Conservation (phyloP, 2,888 invertebrate genomes). For the Noctua comes region DNA sequence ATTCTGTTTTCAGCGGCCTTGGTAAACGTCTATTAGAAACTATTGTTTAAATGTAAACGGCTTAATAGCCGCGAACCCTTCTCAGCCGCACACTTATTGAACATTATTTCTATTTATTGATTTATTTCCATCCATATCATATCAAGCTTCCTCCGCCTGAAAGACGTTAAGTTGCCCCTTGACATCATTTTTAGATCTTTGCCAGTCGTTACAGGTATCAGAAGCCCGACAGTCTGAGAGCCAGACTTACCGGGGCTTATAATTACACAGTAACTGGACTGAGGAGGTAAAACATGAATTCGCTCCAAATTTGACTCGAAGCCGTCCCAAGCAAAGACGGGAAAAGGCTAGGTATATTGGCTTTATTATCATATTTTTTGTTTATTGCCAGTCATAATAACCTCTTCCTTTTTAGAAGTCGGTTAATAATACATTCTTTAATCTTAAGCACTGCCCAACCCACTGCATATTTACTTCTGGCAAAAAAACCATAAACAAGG, state of each 20-base stretch:
- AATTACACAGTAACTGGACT: background rate
- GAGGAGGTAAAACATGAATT: background rate
- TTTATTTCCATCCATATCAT: background rate
- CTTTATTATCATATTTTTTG: background rate
- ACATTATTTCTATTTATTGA: no score
- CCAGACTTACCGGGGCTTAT: background rate
- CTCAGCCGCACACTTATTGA: background rate
- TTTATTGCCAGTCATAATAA: background rate
- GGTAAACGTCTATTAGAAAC: no score
- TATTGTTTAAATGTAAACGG: no score
- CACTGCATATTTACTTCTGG: background rate
- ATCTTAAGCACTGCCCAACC: background rate
- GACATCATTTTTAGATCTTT: background rate
- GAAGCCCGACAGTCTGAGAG: background rate
- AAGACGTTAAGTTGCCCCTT: background rate
- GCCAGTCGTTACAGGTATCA: background rate
- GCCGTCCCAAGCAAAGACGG: background rate
- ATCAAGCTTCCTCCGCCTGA: background rate
- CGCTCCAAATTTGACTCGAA: background rate
- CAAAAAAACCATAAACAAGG: conserved; percentile 11
- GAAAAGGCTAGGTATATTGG: background rate
- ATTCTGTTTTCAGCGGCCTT: background rate
- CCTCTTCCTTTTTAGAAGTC: background rate
- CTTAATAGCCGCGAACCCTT: no score
- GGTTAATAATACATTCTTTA: background rate